Percentiles rank a stretch among this genome's conserved stretches.
Evolutionary conservation across 2,113 vertebrate species (phyloP).

Genomic region (Dendrocopos noguchii): DNA sequence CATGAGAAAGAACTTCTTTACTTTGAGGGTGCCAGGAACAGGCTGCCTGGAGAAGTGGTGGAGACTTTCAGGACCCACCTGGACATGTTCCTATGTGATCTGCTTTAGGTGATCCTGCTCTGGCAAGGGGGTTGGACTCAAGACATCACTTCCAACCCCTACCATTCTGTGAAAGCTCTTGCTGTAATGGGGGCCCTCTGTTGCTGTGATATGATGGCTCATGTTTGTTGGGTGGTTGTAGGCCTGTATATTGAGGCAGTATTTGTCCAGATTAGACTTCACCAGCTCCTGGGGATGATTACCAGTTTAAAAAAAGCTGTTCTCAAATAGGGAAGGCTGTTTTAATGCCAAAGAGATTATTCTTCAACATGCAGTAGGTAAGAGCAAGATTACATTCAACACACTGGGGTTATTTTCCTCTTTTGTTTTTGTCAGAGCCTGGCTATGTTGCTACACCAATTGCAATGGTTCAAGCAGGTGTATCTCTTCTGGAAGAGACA

Average conservation of each 20-base stretch:
- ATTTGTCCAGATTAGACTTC: not conserved
- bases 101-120: too few species aligned
- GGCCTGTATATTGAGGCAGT: not conserved
- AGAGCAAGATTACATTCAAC: not conserved
- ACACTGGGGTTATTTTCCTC: not conserved
- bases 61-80: too few species aligned
- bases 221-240: not conserved
- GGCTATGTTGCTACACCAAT: conserved; percentile 91
- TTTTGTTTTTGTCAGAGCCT: conserved; percentile 75
- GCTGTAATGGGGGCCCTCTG: not conserved
- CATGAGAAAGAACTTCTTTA: too few species aligned
- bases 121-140: too few species aligned
- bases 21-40: too few species aligned
- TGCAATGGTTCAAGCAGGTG: conserved; percentile 90
- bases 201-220: not conserved
- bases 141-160: too few species aligned
- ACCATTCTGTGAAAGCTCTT: not conserved
- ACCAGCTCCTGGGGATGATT: not conserved
- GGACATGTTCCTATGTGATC: too few species aligned
- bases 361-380: not conserved
- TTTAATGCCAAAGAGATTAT: not conserved
- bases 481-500: conserved; percentile 88
- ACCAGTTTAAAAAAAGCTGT: not conserved
- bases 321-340: not conserved
- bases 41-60: too few species aligned